A percentile compares a stretch with the other conserved stretches of the same genome.
Conservation (phyloP, 2,113 vertebrate species). For the Aplodontia rufa region DNA sequence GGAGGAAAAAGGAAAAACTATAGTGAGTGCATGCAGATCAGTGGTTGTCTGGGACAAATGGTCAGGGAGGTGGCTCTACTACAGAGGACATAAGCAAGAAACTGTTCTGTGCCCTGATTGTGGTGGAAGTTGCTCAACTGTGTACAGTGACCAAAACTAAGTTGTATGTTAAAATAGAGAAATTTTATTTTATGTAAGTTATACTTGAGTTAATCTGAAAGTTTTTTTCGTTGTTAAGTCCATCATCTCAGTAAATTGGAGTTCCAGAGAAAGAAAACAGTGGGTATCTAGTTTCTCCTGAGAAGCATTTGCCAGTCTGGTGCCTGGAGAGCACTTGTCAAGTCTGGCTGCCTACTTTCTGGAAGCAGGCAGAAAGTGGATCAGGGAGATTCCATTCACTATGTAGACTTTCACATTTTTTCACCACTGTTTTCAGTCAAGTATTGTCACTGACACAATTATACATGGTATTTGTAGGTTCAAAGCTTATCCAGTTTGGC, state of each 20-base stretch:
- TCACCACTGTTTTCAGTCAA: not conserved
- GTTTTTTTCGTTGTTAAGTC: not conserved
- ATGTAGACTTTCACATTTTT: not conserved
- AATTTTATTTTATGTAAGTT: conserved; percentile 38
- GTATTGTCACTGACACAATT: not conserved
- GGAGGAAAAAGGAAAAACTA: not conserved
- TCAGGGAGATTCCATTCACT: not conserved
- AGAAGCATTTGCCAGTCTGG: conserved; percentile 2
- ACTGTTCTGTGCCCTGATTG: not conserved
- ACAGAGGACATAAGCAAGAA: not conserved
- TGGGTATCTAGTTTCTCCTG: conserved; percentile 3
- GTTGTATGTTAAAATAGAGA: not conserved
- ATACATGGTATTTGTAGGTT: not conserved
- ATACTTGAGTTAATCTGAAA: not conserved
- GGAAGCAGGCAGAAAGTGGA: not conserved
- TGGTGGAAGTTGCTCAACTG: not conserved
- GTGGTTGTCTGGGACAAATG: not conserved
- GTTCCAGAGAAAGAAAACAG: conserved; percentile 13
- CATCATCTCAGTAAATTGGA: conserved; percentile 3
- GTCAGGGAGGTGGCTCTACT: not conserved
- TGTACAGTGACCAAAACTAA: conserved; percentile 7
- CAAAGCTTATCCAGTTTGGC: not conserved
- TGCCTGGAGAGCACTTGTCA: not conserved
- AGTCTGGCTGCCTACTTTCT: not conserved
- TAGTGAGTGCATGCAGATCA: not conserved